Evolutionary conservation across 92 coral and sea anemone species (phyloP), one percentile per base, ranked within the genome.

Genomic region (Porites cylindrica): DNA sequence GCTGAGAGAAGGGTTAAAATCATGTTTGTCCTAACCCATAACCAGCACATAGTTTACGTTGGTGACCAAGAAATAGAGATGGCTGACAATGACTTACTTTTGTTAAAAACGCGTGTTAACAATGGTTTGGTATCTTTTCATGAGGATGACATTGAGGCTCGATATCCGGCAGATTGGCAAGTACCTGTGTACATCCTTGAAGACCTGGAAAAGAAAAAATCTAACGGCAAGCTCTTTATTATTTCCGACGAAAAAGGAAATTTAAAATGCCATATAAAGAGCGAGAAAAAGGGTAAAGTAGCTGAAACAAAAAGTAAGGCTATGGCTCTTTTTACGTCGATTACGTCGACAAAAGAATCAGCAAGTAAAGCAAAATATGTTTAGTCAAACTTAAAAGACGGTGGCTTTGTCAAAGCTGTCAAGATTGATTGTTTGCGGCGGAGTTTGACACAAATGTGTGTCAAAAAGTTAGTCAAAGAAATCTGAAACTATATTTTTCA

Each of bases 181-280:
- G 67, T 63, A 4, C 82, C 82, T 21, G 29, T 1, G 59, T 3
- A 78, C 9, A 20, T 78, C 0, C 29, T 62, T 20, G 82, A n/a
- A 8, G 62, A 24, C 11, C n/a, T 78, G 65, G 5, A 20, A 14
- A n/a, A 47, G 2, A 32, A 81, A 38, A 17, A 6, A 14, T 16
- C 56, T 5, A 6, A 18, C 19, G 58, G 53, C 18, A 66, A 69
- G 65, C 68, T 81, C 7, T 69, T 10, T n/a, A 56, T 81, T 1
- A 69, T 69, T 26, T 81, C 47, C 17, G 56, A 81, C 77, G 68
- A 68, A 10, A 70, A 70, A 51, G 85, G 69, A n/a, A 14, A 9
- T 5, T 56, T 81, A 8, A 59, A 29, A 26, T 16, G 8, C 68
- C n/a, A n/a, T n/a, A n/a, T n/a, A n/a, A n/a, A n/a, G n/a, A n/a